phyloP scores from a whole-genome alignment of 2,113 vertebrate species.

The Ahaetulla prasina region DNA sequence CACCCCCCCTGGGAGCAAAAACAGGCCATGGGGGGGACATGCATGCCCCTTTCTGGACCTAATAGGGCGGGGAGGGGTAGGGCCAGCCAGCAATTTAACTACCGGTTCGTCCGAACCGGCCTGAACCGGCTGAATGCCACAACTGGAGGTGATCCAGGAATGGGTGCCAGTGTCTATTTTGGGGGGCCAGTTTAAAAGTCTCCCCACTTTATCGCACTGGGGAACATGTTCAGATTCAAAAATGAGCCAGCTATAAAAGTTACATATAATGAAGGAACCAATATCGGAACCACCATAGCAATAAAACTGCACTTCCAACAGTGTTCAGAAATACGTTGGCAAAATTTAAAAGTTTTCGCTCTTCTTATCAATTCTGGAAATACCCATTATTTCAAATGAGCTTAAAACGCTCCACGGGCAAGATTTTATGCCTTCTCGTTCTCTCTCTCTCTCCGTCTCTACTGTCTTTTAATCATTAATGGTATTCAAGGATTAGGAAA shows the following conservation, averaged over 20 bases:
- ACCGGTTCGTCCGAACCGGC: too few relatives aligned
- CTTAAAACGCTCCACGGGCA: slow-evolving; percentile 43
- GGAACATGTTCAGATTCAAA: not conserved
- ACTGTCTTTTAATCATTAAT: slow-evolving; percentile 57
- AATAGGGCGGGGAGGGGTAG: too few relatives aligned
- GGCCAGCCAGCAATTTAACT: too few relatives aligned
- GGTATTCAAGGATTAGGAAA: slow-evolving; percentile 53
- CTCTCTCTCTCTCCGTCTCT: not conserved
- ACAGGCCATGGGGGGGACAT: too few relatives aligned
- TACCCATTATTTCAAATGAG: slow-evolving; percentile 45
- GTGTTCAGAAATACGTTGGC: not conserved
- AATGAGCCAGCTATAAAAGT: not conserved
- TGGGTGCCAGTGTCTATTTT: not conserved
- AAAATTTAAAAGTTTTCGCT: not conserved
- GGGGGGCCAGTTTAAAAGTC: not conserved
- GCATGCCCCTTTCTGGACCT: too few relatives aligned
- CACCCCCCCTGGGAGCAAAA: too few relatives aligned
- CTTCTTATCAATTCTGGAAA: not conserved
- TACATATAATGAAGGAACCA: not conserved
- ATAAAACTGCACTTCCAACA: not conserved
- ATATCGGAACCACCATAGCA: not conserved
- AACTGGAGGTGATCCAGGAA: too few relatives aligned
- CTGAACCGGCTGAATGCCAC: too few relatives aligned
- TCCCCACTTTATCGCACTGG: not conserved
- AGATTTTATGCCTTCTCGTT: not conserved